Percentiles rank a stretch among this genome's conserved stretches.
Conservation (phyloP, 2,888 invertebrate species). For the Drosophila gaucha region DNA sequence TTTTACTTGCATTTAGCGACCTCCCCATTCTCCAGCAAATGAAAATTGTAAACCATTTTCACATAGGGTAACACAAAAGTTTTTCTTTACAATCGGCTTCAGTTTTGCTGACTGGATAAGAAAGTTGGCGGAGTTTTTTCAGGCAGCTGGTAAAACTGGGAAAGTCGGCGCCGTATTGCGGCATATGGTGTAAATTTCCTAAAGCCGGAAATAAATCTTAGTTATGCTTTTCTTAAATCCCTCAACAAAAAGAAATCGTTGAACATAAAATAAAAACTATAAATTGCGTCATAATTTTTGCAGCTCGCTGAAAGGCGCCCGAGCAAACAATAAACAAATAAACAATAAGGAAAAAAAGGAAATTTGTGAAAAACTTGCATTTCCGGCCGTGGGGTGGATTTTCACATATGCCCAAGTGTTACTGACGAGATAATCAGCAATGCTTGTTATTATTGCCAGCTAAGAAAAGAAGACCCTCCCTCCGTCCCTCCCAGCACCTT, state of each 20-base stretch:
- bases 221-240: conserved; percentile 70
- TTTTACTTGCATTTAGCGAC: neutral
- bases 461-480: conserved; percentile 23
- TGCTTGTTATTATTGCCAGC: conserved; percentile 44
- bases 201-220: conserved; percentile 79
- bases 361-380: conserved; percentile 59
- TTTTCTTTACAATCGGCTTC: conserved; percentile 24
- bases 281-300: conserved; percentile 76
- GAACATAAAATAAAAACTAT: conserved; percentile 66
- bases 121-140: conserved; percentile 17
- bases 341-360: conserved; percentile 1
- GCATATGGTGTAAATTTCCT: conserved; percentile 68
- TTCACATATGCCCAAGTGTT: conserved; percentile 1
- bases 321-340: conserved; percentile 39
- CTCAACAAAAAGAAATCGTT: conserved; percentile 52
- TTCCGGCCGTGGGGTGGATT: conserved; percentile 35
- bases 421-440: conserved; percentile 58
- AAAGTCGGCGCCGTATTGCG: conserved; percentile 35
- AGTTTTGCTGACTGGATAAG: conserved; percentile 31
- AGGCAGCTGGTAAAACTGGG: conserved; percentile 51
- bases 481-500: conserved; percentile 21
- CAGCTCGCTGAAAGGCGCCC: conserved; percentile 46
- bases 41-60: conserved; percentile 14
- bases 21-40: too few relatives aligned
- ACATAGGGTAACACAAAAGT: conserved; percentile 35